phyloP scores from a whole-genome alignment of 1,140 invertebrate genomes.

The Amphibalanus amphitrite region DNA sequence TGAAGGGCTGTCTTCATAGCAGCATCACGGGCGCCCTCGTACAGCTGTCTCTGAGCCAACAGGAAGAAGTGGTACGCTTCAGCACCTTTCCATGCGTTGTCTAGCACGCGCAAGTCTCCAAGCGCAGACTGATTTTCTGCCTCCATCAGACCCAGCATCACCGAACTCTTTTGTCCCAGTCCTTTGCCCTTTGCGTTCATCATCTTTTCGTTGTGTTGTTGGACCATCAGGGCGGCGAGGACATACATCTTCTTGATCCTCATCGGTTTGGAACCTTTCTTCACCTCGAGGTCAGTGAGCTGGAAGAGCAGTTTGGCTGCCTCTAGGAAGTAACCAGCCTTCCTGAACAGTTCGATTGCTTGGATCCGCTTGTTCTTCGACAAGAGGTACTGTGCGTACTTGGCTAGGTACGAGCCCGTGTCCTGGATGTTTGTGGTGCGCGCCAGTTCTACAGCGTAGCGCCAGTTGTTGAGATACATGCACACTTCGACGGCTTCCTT shows the following conservation, averaged over 20 bases:
- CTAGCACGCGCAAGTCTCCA: slow-evolving; percentile 32
- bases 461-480: slow-evolving; percentile 73
- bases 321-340: slow-evolving; percentile 53
- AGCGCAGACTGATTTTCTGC: slow-evolving; percentile 6
- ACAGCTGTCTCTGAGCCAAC: slow-evolving; percentile 60
- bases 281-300: slow-evolving; percentile 47
- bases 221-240: slow-evolving; percentile 65
- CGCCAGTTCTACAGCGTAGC: slow-evolving; percentile 66
- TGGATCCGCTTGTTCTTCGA: slow-evolving; percentile 59
- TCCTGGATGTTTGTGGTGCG: slow-evolving; percentile 60
- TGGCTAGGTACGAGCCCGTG: slow-evolving; percentile 55
- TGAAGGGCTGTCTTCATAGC: slow-evolving; percentile 63
- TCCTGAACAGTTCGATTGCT: slow-evolving; percentile 69
- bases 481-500: slow-evolving; percentile 71
- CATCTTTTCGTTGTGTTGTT: slow-evolving; percentile 49
- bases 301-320: slow-evolving; percentile 44
- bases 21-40: slow-evolving; percentile 43
- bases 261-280: slow-evolving; percentile 44
- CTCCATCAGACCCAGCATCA: slow-evolving; percentile 12
- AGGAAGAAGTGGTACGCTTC: slow-evolving; percentile 79
- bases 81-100: slow-evolving; percentile 66
- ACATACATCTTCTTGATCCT: slow-evolving; percentile 80
- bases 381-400: slow-evolving; percentile 61
- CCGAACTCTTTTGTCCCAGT: not conserved
- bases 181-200: slow-evolving; percentile 23